Conservation (phyloP, 1,140 invertebrate genomes). For the Tetragnatha versicolor region DNA sequence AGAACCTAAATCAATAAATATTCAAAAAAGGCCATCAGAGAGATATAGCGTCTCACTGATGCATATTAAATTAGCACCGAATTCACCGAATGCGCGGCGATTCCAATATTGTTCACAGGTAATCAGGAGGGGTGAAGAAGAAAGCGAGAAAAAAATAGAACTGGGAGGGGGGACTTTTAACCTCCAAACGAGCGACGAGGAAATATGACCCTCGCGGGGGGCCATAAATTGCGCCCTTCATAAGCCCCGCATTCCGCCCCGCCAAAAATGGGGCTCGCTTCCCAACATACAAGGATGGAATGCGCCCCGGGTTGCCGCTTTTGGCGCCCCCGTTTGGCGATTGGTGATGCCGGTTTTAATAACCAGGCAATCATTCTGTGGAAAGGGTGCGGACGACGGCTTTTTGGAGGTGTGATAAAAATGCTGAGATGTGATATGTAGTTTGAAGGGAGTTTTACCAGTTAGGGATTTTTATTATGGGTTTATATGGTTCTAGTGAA, state of each 20-base stretch:
- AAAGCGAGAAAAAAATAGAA: neutral
- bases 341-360: too few relatives aligned
- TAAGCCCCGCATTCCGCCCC: constrained; percentile 50
- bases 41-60: too few relatives aligned
- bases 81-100: neutral
- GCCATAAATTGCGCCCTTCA: constrained; percentile 54
- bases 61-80: neutral
- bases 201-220: constrained; percentile 51
- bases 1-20: too few relatives aligned
- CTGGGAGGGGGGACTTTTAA: constrained; percentile 19
- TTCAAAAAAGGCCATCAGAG: too few relatives aligned
- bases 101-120: neutral
- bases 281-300: constrained; percentile 48
- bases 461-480: too few relatives aligned
- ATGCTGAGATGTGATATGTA: too few relatives aligned
- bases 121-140: neutral
- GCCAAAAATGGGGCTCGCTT: constrained; percentile 50
- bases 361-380: too few relatives aligned
- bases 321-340: constrained; percentile 18
- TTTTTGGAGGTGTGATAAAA: too few relatives aligned
- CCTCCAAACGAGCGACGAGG: constrained; percentile 50
- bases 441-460: too few relatives aligned
- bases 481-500: too few relatives aligned
- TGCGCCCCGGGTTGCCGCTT: constrained; percentile 25
- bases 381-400: too few relatives aligned